Conservation (phyloP, 2,888 invertebrate genomes). For the Archips xylosteana region DNA sequence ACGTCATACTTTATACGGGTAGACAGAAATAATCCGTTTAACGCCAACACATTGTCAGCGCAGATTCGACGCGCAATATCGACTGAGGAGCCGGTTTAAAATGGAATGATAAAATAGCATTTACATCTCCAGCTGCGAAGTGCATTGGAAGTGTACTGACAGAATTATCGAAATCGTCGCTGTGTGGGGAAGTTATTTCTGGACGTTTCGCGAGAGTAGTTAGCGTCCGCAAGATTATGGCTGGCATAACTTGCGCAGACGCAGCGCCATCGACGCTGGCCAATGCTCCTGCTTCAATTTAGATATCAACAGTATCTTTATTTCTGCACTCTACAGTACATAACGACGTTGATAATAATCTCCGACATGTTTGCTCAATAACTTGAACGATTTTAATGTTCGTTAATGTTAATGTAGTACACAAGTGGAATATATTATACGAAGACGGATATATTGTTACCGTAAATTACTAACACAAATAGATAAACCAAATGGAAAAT, state of each 20-base stretch:
- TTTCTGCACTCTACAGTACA: constrained; percentile 32
- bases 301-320: constrained; percentile 29
- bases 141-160: constrained; percentile 77
- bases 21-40: constrained; percentile 56
- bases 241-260: constrained; percentile 59
- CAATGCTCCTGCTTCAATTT: constrained; percentile 49
- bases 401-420: background rate
- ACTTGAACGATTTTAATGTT: background rate
- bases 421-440: background rate
- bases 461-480: background rate
- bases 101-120: constrained; percentile 64
- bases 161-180: constrained; percentile 71
- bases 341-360: constrained; percentile 18
- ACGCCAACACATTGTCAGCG: constrained; percentile 55
- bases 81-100: constrained; percentile 53
- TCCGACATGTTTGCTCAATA: constrained; percentile 2
- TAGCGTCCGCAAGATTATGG: constrained; percentile 65
- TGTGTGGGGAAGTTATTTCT: constrained; percentile 77
- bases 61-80: constrained; percentile 59
- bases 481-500: constrained; percentile 21
- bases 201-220: constrained; percentile 79
- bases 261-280: constrained; percentile 48
- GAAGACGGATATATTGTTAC: background rate
- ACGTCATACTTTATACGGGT: constrained; percentile 57
- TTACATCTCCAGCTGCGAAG: constrained; percentile 75